A percentile compares a stretch with the other conserved stretches of the same genome.
Conservation (phyloP, 2,888 invertebrate genomes). For the Limnephilus lunatus region DNA sequence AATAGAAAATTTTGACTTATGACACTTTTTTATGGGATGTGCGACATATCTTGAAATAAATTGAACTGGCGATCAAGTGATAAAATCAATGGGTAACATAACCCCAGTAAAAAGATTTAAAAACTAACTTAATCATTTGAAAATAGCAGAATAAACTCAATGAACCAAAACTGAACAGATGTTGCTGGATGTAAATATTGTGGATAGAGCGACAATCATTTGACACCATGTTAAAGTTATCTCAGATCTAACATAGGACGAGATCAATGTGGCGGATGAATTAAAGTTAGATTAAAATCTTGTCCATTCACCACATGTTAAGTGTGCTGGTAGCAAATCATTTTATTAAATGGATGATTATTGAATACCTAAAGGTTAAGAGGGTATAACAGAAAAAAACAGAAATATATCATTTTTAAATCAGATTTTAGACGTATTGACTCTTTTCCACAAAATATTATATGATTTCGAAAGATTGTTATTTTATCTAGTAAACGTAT, state of each 20-base stretch:
- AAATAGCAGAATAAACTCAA: neutral
- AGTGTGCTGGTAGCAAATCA: neutral
- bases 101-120: neutral
- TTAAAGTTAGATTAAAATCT: slow-evolving; percentile 5
- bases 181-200: neutral
- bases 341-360: neutral
- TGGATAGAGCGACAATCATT: neutral
- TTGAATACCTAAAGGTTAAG: neutral
- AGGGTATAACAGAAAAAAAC: too few species aligned
- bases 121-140: neutral
- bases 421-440: too few species aligned
- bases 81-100: neutral
- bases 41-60: neutral
- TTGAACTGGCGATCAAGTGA: neutral
- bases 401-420: too few species aligned
- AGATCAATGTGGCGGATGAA: neutral
- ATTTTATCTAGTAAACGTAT: too few species aligned
- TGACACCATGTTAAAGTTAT: neutral
- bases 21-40: too few species aligned
- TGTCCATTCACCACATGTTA: neutral
- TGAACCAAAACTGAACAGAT: neutral
- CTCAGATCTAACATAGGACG: neutral
- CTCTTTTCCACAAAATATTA: too few species aligned
- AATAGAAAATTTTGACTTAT: too few species aligned
- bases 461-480: too few species aligned